Conservation (phyloP, 2,797 vertebrate genomes). For the Sarcoramphus papa region DNA sequence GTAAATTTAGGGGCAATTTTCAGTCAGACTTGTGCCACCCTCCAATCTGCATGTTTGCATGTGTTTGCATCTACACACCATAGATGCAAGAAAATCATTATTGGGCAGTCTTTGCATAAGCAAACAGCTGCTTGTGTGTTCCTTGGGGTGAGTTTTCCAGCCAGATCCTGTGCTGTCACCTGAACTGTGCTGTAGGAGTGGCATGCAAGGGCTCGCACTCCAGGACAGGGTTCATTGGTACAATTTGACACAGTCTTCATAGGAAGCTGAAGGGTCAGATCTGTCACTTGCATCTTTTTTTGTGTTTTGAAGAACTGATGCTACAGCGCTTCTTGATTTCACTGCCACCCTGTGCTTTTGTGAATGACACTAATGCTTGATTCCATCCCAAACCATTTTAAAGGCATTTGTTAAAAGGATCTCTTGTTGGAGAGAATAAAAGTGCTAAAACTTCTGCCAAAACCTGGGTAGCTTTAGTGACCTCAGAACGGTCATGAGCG, state of each 20-base stretch:
- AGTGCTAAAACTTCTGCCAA: background rate
- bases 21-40: background rate
- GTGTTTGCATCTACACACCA: background rate
- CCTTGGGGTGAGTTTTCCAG: background rate
- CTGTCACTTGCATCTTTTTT: background rate
- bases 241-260: background rate
- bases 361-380: background rate
- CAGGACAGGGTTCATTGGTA: background rate
- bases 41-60: background rate
- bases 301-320: background rate
- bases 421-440: background rate
- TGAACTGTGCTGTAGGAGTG: background rate
- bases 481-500: background rate
- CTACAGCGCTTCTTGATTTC: background rate
- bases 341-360: background rate
- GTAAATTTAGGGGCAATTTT: background rate
- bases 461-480: background rate
- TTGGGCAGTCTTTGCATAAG: background rate
- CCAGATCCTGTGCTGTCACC: background rate
- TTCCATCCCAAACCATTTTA: background rate
- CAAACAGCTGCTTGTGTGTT: background rate
- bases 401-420: background rate
- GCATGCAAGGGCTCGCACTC: background rate
- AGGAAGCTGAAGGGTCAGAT: background rate
- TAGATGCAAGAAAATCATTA: background rate